phyloP scores from a whole-genome alignment of 2,888 invertebrate species.

The Prenolepis imparis region DNA sequence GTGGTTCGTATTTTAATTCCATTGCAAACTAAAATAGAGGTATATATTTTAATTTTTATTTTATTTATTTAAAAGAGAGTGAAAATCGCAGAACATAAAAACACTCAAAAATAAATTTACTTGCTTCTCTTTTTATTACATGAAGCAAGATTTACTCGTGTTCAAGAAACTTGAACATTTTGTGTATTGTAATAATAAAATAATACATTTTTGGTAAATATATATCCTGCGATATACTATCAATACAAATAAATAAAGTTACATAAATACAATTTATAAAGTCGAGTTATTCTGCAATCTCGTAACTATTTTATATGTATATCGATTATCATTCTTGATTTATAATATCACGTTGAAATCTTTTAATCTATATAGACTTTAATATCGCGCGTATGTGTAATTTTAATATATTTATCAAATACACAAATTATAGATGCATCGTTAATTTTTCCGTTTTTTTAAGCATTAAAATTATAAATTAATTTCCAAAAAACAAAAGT shows the following conservation, averaged over 20 bases:
- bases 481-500: neutral
- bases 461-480: neutral
- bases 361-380: neutral
- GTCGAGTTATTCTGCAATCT: neutral
- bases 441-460: neutral
- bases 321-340: neutral
- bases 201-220: neutral
- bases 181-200: neutral
- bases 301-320: neutral
- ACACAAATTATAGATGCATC: neutral
- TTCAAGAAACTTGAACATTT: too few relatives aligned
- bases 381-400: neutral
- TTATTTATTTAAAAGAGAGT: neutral
- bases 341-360: neutral
- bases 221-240: neutral
- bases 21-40: neutral
- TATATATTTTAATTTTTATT: neutral
- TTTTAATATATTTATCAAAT: neutral
- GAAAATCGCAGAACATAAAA: neutral
- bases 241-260: neutral
- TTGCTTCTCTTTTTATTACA: neutral
- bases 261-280: neutral
- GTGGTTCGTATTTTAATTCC: neutral
- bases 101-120: neutral
- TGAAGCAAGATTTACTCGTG: neutral